phyloP scores from a whole-genome alignment of 2,888 invertebrate species.

The Pyralis farinalis region DNA sequence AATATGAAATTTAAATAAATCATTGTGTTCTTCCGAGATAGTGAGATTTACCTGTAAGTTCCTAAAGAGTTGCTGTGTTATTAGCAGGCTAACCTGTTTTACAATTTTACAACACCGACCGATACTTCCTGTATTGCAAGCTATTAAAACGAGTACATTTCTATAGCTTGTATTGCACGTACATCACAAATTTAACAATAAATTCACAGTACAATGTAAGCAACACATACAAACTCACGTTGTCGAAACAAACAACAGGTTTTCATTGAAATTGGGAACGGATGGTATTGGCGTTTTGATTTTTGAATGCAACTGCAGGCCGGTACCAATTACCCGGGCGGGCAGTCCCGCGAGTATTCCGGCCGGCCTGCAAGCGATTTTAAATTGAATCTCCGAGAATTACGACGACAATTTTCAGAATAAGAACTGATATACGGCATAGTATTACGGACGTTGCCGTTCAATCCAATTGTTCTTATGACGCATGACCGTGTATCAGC shows the following conservation, averaged over 20 bases:
- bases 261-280: constrained; percentile 19
- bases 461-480: no score
- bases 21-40: no score
- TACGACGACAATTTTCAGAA: constrained; percentile 53
- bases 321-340: constrained; percentile 58
- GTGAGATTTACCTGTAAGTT: no score
- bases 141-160: no score
- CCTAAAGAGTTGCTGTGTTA: no score
- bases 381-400: constrained; percentile 62
- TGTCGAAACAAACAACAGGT: constrained; percentile 40
- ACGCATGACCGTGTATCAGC: no score
- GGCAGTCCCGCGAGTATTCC: constrained; percentile 36
- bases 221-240: constrained; percentile 20
- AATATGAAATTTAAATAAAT: no score
- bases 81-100: no score
- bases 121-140: no score
- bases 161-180: no score
- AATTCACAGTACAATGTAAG: background rate
- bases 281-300: constrained; percentile 25
- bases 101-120: no score
- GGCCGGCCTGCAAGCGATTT: constrained; percentile 49
- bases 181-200: no score
- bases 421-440: constrained; percentile 24
- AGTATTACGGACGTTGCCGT: constrained; percentile 11
- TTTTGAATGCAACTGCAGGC: constrained; percentile 54